phyloP scores from a whole-genome alignment of 2,888 invertebrate genomes.

The Cerastis rubricosa region DNA sequence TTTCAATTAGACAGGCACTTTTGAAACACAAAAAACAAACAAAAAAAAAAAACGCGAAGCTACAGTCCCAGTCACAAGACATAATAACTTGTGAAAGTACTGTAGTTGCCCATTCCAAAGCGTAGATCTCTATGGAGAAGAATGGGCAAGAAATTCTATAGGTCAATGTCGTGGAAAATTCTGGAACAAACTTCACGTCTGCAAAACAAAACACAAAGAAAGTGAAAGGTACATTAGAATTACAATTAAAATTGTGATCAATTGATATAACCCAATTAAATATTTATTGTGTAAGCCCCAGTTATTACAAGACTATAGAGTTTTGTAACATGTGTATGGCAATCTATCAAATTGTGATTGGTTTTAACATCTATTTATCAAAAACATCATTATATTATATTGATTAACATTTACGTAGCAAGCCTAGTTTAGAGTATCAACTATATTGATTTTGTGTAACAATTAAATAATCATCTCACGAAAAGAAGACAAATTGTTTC shows the following conservation, averaged over 20 bases:
- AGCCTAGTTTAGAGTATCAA: constrained; percentile 19
- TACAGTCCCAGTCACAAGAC: too few species aligned
- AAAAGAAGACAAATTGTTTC: constrained; percentile 26
- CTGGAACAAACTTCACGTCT: constrained; percentile 57
- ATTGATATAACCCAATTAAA: constrained; percentile 86
- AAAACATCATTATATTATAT: constrained; percentile 76
- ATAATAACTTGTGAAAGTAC: too few species aligned
- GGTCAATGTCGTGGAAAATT: constrained; percentile 45
- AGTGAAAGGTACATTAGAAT: constrained; percentile 84
- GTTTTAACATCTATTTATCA: constrained; percentile 82
- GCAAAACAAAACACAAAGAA: constrained; percentile 79
- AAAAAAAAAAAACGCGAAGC: too few species aligned
- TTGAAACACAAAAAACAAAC: too few species aligned
- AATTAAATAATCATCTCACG: constrained; percentile 31
- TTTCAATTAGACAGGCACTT: too few species aligned
- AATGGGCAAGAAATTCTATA: background rate
- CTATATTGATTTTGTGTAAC: constrained; percentile 33
- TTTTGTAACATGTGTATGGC: constrained; percentile 80
- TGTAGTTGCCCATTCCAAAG: too few species aligned
- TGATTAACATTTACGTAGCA: constrained; percentile 58
- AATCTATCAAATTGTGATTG: constrained; percentile 83
- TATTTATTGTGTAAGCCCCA: constrained; percentile 85
- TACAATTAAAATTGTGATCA: constrained; percentile 86
- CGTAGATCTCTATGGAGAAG: too few species aligned
- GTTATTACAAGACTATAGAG: constrained; percentile 80